Evolutionary conservation across 2,797 vertebrate species (phyloP), one percentile per base, ranked within the genome.

Genomic region (Simalia tracyae): DNA sequence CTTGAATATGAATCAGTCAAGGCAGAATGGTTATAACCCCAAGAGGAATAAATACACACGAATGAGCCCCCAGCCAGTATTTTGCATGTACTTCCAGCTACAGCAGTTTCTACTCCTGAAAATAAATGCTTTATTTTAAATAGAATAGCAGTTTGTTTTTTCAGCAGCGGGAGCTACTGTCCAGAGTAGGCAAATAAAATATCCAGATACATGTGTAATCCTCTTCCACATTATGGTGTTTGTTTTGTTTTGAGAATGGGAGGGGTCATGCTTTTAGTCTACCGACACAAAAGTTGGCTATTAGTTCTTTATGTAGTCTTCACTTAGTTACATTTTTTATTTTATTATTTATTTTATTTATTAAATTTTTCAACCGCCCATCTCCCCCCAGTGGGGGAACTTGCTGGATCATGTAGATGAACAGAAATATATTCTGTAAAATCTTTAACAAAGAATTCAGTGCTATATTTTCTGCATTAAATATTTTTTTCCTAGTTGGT

Each of bases 401-500:
- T 81, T 81, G 19, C 36, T 46, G 22, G 36, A 46, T 8, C 36
- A 24, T 36, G 3, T 11, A 56, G 60, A 28, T n/a, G 81, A 28
- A 22, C 66, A 36, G 17, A 88, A 90, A 63, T 91, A 68, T 68
- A 89, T 36, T 89, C 9, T 12, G 3, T 64, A 84, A 54, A 28
- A 61, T 72, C 60, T 85, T 88, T 19, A 56, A 60, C 31, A 86
- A 36, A 50, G 42, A 54, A 85, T 50, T 66, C 60, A 66, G 84
- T 24, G 26, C 59, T 17, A 36, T 54, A 76, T 76, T 54, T 72
- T 14, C 81, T 76, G 11, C 24, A 59, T 26, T 84, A 50, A 85
- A 66, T 60, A 63, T 90, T 88, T 81, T 64, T 93, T 94, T 84
- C 24, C 60, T 5, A 9, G 86, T 2, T 91, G 85, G 61, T 91